Percentiles rank a stretch among this genome's conserved stretches.
Evolutionary conservation across 2,888 invertebrate genomes (phyloP).

Genomic region (Athalia rosae): DNA sequence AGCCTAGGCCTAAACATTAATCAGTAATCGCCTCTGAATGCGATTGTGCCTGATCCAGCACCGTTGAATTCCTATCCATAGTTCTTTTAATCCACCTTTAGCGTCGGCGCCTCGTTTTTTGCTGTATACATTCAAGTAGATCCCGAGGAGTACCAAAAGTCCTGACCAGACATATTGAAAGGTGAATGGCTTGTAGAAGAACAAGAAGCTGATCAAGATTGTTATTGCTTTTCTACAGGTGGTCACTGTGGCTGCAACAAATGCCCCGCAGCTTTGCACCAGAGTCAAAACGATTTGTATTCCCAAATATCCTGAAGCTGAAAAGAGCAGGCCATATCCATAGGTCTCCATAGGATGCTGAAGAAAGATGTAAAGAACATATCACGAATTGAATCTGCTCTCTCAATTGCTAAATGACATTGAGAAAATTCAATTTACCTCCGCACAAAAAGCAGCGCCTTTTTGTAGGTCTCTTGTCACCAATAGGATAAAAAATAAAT

Average conservation of each 20-base stretch:
- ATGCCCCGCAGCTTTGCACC: conserved; percentile 92
- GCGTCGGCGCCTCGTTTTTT: conserved; percentile 74
- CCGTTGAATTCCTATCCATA: conserved; percentile 54
- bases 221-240: conserved; percentile 94
- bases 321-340: conserved; percentile 89
- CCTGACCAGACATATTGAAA: conserved; percentile 95
- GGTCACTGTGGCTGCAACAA: conserved; percentile 94
- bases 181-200: conserved; percentile 96
- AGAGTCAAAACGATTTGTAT: conserved; percentile 94
- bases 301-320: conserved; percentile 93
- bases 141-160: conserved; percentile 89
- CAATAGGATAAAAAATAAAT: conserved; percentile 84
- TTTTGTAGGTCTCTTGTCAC: conserved; percentile 83
- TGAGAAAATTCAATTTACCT: conserved; percentile 75
- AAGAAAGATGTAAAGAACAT: conserved; percentile 61
- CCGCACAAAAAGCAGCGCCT: conserved; percentile 85
- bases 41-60: conserved; percentile 61
- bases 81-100: conserved; percentile 48
- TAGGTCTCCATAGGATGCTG: conserved; percentile 86
- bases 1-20: conserved; percentile 52
- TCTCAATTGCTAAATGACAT: neutral
- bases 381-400: neutral
- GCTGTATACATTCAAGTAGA: conserved; percentile 94
- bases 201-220: conserved; percentile 92
- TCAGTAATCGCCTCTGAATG: conserved; percentile 61